Conservation (phyloP, 2,888 invertebrate genomes). For the Oxytorus armatus region DNA sequence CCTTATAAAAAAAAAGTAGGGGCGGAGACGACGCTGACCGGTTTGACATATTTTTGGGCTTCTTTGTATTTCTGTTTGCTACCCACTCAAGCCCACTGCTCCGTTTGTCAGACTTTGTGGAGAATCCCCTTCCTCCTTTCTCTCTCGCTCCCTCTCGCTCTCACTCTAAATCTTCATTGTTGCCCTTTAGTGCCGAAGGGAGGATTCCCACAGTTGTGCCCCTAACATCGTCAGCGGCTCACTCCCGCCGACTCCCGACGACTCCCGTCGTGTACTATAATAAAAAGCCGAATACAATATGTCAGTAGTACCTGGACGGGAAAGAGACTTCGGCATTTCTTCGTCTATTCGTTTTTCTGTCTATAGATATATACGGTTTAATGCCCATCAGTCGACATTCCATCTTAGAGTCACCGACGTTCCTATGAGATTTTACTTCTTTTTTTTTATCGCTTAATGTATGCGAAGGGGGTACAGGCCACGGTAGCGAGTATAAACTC, state of each 20-base stretch:
- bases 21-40: constrained; percentile 70
- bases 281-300: constrained; percentile 68
- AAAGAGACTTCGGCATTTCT: constrained; percentile 57
- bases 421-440: constrained; percentile 45
- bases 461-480: too few relatives aligned
- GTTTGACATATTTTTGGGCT: constrained; percentile 79
- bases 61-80: constrained; percentile 80
- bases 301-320: constrained; percentile 63
- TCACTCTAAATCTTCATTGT: constrained; percentile 69
- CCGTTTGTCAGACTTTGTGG: constrained; percentile 71
- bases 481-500: too few relatives aligned
- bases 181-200: constrained; percentile 73
- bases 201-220: constrained; percentile 75
- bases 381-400: constrained; percentile 43
- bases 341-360: constrained; percentile 55
- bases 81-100: constrained; percentile 79
- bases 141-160: constrained; percentile 40
- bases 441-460: constrained; percentile 34
- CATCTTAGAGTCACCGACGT: constrained; percentile 43
- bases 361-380: constrained; percentile 18
- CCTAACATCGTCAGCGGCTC: constrained; percentile 71
- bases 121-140: constrained; percentile 69
- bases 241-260: neutral
- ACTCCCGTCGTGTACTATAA: constrained; percentile 71
- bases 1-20: constrained; percentile 65